Conservation (phyloP, 2,888 invertebrate genomes). For the Drosophila neutralis region DNA sequence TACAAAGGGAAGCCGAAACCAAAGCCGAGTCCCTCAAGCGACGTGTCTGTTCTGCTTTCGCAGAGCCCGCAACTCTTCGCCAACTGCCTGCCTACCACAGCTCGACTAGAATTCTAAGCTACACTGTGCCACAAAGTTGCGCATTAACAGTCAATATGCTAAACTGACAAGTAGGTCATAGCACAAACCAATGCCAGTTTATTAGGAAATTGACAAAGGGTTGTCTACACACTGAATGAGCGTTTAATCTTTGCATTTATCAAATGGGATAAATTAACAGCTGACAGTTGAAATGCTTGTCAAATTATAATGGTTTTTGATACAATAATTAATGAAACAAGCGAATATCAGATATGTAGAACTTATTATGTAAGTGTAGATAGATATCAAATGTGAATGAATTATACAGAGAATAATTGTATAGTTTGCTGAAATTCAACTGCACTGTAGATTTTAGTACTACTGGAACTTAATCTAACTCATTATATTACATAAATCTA, state of each 20-base stretch:
- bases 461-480: not conserved
- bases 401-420: not conserved
- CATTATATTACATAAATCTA: not conserved
- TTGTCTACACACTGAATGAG: not conserved
- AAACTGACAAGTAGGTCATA: conserved; percentile 18
- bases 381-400: too few species aligned
- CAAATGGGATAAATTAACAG: not conserved
- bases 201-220: not conserved
- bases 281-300: not conserved
- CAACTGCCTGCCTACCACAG: conserved; percentile 26
- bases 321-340: not conserved
- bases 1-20: conserved; percentile 75
- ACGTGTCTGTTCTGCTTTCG: conserved; percentile 60
- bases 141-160: not conserved
- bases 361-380: not conserved
- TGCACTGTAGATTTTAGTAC: not conserved
- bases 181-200: not conserved
- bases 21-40: conserved; percentile 55
- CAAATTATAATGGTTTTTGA: not conserved
- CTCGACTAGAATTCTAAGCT: conserved; percentile 64
- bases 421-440: not conserved
- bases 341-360: not conserved
- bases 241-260: not conserved
- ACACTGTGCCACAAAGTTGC: conserved; percentile 51
- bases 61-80: conserved; percentile 41